Base-by-base conservation (phyloP, 53 echinoderm and acorn worm species). In the Patiria pectinifera region DNA sequence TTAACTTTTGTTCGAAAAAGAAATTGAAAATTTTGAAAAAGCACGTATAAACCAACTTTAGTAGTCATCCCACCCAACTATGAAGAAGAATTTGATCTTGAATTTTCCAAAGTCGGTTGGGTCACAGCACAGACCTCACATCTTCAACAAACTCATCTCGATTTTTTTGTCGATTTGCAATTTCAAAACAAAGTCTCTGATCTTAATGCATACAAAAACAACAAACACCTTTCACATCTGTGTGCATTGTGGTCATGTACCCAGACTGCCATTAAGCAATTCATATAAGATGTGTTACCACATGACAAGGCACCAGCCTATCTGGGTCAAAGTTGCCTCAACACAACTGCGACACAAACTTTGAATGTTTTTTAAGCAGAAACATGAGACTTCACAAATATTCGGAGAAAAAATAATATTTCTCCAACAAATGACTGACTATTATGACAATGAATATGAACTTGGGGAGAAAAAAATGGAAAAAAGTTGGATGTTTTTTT, bases 381-480 rank as follows among this genome's bases (percentile, higher is more conserved):
- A n/a, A 21, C 22, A 24, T n/a, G 74, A 18, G 74, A 74, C n/a
- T 24, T 74, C 66, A 22, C 74, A 74, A 21, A 74, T 21, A 11
- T 69, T 69, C 24, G 3, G 22, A 74, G 24, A 23, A 24, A 74
- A 74, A 74, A 22, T 18, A 74, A 22, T 18, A 21, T 2, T 15
- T 23, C 5, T 16, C 4, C 74, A 74, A 74, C 23, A 74, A 74
- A 74, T 74, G 74, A 74, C 15, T n/a, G 19, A 74, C 74, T 21
- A 74, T 24, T 74, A 74, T 74, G 23, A 74, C 23, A 74, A 74
- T 74, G 74, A 74, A 74, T 23, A 74, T 74, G 74, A 74, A 74
- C 16, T 35, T 16, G 16, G 9, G 8, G 60, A 66, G 12, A 18
- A 14, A 15, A 11, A 66, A 16, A 66, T 66, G 66, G 19, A 66